These are phyloP conservation scores for Tyrophagus putrescentiae DNA, from an alignment of 1,140 invertebrate genomes.

Conservation along the genomic window DNA sequence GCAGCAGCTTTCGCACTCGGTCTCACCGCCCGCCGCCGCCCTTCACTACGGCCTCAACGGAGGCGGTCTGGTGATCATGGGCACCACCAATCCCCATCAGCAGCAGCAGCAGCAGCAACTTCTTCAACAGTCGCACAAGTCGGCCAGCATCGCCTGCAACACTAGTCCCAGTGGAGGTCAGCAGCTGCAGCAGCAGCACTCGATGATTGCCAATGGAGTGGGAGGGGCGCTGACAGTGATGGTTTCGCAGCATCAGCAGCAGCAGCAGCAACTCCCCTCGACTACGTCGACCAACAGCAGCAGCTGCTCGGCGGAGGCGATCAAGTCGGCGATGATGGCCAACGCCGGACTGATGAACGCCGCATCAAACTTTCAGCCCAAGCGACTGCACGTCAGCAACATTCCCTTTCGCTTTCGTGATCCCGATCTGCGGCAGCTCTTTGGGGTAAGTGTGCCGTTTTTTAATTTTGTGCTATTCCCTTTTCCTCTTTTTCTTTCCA, in stretches of 20 bases:
- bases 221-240: not conserved
- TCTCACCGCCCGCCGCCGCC: not conserved
- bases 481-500: not conserved
- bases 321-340: not conserved
- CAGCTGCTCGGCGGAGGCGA: not conserved
- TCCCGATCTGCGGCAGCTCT: slow-evolving; percentile 89
- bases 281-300: not conserved
- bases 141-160: not conserved
- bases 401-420: slow-evolving; percentile 97
- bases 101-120: not conserved
- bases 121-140: not conserved
- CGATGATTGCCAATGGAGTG: not conserved
- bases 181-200: not conserved
- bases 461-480: too few relatives aligned
- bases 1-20: not conserved
- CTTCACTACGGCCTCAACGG: not conserved
- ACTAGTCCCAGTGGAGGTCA: not conserved
- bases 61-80: not conserved
- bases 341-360: too few relatives aligned
- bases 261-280: not conserved
- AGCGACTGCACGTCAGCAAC: slow-evolving; percentile 86
- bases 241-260: not conserved
- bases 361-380: slow-evolving; percentile 32
- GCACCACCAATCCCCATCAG: not conserved
- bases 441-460: slow-evolving; percentile 44